phyloP scores from a whole-genome alignment of 2,888 invertebrate species.

The Cantharis rustica region DNA sequence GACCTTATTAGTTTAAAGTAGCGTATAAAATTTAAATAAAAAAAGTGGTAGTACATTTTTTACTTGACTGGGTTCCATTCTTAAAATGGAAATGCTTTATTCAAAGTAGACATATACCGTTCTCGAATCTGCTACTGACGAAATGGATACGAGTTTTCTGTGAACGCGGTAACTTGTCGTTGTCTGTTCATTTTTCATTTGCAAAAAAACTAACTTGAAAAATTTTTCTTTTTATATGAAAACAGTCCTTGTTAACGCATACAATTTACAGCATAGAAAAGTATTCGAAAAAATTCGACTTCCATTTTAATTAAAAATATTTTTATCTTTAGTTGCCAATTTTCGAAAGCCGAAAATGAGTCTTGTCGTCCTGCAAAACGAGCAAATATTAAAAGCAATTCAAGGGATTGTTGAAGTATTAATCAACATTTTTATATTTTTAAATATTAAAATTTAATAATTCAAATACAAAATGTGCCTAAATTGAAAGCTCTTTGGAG shows the following conservation, averaged over 20 bases:
- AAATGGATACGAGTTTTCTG: constrained; percentile 14
- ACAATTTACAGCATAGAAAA: background rate
- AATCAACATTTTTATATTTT: background rate
- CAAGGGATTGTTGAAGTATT: background rate
- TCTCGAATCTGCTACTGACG: constrained; percentile 14
- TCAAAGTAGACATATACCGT: constrained; percentile 15
- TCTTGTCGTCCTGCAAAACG: background rate
- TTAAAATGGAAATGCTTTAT: constrained; percentile 20
- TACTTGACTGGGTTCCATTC: constrained; percentile 12
- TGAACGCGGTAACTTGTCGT: constrained; percentile 14
- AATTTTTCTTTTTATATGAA: constrained; percentile 5
- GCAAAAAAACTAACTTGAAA: background rate
- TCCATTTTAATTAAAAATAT: background rate
- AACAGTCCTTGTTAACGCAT: background rate
- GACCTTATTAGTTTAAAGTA: constrained; percentile 5
- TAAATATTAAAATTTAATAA: background rate
- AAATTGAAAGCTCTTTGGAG: background rate
- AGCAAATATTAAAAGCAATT: background rate
- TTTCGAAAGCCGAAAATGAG: background rate
- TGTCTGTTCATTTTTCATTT: constrained; percentile 17
- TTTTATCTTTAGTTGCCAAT: background rate
- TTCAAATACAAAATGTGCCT: background rate
- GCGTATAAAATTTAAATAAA: constrained; percentile 9
- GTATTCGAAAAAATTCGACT: background rate
- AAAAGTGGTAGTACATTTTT: constrained; percentile 17